phyloP scores from a whole-genome alignment of 1,140 invertebrate species.

The Chelonus insularis region DNA sequence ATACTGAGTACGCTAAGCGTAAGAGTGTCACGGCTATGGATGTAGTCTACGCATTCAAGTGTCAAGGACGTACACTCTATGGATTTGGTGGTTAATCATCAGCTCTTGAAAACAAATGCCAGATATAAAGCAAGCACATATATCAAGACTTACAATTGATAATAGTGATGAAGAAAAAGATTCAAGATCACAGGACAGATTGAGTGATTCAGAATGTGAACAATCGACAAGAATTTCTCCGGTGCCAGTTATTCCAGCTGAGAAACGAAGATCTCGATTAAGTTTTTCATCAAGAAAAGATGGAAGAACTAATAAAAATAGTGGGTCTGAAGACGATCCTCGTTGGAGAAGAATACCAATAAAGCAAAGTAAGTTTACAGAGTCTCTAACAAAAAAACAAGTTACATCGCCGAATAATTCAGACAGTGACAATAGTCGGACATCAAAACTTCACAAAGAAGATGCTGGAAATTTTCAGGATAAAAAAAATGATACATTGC shows the following conservation, averaged over 20 bases:
- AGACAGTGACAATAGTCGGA: constrained; percentile 54
- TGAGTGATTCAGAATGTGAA: constrained; percentile 40
- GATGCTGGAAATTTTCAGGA: constrained; percentile 64
- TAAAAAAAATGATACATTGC: constrained; percentile 70
- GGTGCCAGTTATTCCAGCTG: neutral
- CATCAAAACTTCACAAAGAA: constrained; percentile 63
- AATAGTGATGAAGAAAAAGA: constrained; percentile 45
- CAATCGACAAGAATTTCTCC: constrained; percentile 42
- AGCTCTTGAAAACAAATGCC: too few relatives aligned
- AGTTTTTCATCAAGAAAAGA: too few relatives aligned
- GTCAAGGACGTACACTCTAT: too few relatives aligned
- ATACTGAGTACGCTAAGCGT: too few relatives aligned
- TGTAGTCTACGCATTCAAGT: too few relatives aligned
- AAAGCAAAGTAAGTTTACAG: constrained; percentile 45
- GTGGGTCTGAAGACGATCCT: constrained; percentile 42
- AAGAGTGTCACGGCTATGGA: too few relatives aligned
- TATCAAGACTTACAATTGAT: constrained; percentile 42
- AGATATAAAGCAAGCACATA: constrained; percentile 46
- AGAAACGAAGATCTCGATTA: constrained; percentile 37
- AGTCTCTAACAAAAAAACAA: constrained; percentile 49
- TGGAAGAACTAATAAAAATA: too few relatives aligned
- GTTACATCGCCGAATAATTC: constrained; percentile 50
- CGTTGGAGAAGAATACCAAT: constrained; percentile 42
- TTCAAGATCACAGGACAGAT: constrained; percentile 52
- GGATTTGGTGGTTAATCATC: too few relatives aligned